Evolutionary conservation across 2,888 invertebrate species (phyloP).

Genomic region (Parnassius orleans): DNA sequence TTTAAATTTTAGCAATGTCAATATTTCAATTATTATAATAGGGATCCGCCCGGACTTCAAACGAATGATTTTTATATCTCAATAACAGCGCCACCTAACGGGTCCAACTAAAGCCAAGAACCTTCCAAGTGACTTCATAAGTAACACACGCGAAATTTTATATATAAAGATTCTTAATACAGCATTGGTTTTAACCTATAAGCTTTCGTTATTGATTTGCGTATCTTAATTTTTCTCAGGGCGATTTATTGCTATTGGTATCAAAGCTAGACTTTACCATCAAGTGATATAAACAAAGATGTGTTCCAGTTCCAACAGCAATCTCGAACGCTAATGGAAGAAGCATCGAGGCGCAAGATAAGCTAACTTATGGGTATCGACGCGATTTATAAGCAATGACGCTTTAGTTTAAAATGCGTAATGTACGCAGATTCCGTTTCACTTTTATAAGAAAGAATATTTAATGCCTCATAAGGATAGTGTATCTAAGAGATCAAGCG

Average conservation of each 20-base stretch:
- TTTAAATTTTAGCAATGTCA: too few relatives aligned
- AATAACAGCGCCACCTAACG: too few relatives aligned
- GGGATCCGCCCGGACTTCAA: too few relatives aligned
- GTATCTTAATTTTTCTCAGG: constrained; percentile 8
- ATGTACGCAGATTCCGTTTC: constrained; percentile 8
- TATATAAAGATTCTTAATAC: background rate
- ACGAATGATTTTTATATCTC: too few relatives aligned
- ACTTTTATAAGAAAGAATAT: constrained; percentile 10
- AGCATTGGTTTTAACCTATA: background rate
- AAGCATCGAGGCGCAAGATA: constrained; percentile 21
- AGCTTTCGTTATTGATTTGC: background rate
- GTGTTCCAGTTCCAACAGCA: constrained; percentile 21
- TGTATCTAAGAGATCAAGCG: constrained; percentile 7
- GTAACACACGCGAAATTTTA: too few relatives aligned
- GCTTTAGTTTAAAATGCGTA: constrained; percentile 17
- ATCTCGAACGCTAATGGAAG: constrained; percentile 28
- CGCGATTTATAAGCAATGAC: constrained; percentile 23
- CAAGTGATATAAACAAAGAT: constrained; percentile 23
- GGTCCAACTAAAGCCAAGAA: too few relatives aligned
- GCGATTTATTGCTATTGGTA: constrained; percentile 12
- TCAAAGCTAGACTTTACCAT: constrained; percentile 20
- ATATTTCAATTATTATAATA: background rate
- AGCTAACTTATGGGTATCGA: constrained; percentile 24
- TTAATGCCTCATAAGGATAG: constrained; percentile 12
- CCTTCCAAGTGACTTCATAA: too few relatives aligned